Base-by-base conservation (phyloP, 2,113 vertebrate species). In the Sturnira hondurensis region DNA sequence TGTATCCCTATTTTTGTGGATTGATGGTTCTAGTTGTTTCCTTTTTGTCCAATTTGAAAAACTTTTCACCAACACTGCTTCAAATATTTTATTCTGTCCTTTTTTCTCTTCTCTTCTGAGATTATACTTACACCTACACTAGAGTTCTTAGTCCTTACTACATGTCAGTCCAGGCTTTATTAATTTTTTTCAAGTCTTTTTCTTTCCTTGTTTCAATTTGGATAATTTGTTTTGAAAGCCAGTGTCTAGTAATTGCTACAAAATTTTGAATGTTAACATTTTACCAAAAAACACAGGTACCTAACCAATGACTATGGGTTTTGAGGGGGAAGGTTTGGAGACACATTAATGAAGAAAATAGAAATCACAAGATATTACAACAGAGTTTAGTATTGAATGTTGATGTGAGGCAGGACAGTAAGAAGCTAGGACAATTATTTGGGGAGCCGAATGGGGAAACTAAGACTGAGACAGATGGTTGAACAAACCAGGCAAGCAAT, bases 241-340 rank as follows among this genome's bases (percentile, higher is more conserved):
- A 83, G 17, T 94, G 13, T 86, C 86, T 88, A 88, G 22, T 92
- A 86, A 91, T 91, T 56, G 31, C 36, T 81, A 56, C 58, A 94
- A 95, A 89, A 70, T 74, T n/a, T n/a, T 86, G 68, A 95, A 89
- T 89, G 45, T 92, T 91, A 56, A 83, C 15, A 70, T 96, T 96
- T 95, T 85, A 67, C 45, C n/a, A 38, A 94, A 93, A 93, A 93
- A 43, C 26, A 63, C 14, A 91, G 36, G 50, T 20, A 82, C 33
- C 38, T 85, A 85, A 24, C 67, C 76, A 91, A 71, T 91, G 63
- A 33, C 43, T 86, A 4, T 63, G 22, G 52, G 77, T 92, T 96
- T 28, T 12, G 78, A 92, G 71, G 67, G 14, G 56, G 41, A 74
- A 83, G 26, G 12, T 86, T 71, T 83, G 56, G 47, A 87, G 33